These are phyloP conservation scores for Epiblema foenella DNA, from an alignment of 2,888 invertebrate genomes.

Conservation along the genomic window DNA sequence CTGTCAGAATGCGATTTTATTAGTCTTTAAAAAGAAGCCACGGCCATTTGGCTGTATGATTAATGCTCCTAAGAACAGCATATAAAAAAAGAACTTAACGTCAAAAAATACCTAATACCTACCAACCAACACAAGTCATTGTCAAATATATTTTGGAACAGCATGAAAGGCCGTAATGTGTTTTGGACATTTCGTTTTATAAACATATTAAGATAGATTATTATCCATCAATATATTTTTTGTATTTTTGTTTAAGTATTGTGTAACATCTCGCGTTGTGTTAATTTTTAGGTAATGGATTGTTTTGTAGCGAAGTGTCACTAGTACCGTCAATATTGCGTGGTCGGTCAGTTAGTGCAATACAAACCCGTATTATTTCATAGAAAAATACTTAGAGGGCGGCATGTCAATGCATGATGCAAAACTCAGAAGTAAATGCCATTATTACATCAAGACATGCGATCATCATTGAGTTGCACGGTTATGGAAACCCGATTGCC, in stretches of 20 bases:
- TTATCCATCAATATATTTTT: background rate
- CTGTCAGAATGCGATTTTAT: too few relatives aligned
- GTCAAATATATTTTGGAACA: constrained; percentile 25
- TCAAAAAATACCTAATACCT: constrained; percentile 36
- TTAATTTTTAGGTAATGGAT: constrained; percentile 18
- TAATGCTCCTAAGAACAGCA: too few relatives aligned
- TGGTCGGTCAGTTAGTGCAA: constrained; percentile 51
- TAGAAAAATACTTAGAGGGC: constrained; percentile 56
- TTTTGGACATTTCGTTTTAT: constrained; percentile 1
- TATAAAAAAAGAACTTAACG: constrained; percentile 9
- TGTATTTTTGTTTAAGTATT: background rate
- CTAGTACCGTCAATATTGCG: constrained; percentile 51
- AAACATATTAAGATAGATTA: background rate
- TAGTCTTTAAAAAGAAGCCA: too few relatives aligned
- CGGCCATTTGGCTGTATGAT: constrained; percentile 21
- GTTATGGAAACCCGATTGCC: constrained; percentile 53
- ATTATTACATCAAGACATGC: constrained; percentile 59
- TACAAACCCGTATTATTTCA: constrained; percentile 45
- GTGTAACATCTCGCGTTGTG: background rate
- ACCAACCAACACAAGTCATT: constrained; percentile 20
- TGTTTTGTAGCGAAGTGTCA: constrained; percentile 38
- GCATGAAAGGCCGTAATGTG: constrained; percentile 6
- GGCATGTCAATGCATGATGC: constrained; percentile 72
- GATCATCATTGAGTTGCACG: constrained; percentile 60
- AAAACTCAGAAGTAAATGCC: constrained; percentile 60